These are phyloP conservation scores for Drosophila macrothrix DNA, from an alignment of 2,888 invertebrate species.

Conservation along the genomic window DNA sequence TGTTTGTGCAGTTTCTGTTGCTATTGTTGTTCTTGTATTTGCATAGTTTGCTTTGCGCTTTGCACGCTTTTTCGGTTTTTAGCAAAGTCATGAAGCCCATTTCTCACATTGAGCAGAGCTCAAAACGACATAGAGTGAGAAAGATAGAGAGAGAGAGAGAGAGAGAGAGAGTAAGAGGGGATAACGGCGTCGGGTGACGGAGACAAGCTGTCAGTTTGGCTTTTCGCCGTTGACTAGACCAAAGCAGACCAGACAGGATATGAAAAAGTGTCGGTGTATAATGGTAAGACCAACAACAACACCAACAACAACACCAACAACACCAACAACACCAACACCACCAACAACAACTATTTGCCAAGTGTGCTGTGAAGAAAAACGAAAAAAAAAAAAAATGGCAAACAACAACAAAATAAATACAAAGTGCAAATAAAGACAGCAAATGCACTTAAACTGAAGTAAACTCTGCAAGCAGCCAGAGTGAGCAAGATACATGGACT, in stretches of 20 bases:
- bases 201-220: constrained; percentile 69
- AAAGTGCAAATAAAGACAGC: constrained; percentile 74
- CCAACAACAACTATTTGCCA: constrained; percentile 47
- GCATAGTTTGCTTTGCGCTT: constrained; percentile 60
- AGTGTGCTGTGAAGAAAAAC: constrained; percentile 29
- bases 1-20: constrained; percentile 46
- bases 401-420: constrained; percentile 66
- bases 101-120: constrained; percentile 58
- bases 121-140: background rate
- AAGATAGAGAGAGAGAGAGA: background rate
- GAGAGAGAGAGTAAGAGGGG: background rate
- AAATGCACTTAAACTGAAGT: constrained; percentile 81
- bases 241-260: constrained; percentile 74
- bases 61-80: constrained; percentile 76
- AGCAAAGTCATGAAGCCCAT: constrained; percentile 73
- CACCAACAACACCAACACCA: constrained; percentile 47
- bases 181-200: constrained; percentile 4
- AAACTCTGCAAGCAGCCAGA: constrained; percentile 64
- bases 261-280: constrained; percentile 80
- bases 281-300: constrained; percentile 62
- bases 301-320: constrained; percentile 47
- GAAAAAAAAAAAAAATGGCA: constrained; percentile 25
- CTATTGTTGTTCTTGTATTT: constrained; percentile 38
- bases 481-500: background rate
- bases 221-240: constrained; percentile 59